Conservation (phyloP, 2,888 invertebrate species). For the Oscheius sp. region DNA sequence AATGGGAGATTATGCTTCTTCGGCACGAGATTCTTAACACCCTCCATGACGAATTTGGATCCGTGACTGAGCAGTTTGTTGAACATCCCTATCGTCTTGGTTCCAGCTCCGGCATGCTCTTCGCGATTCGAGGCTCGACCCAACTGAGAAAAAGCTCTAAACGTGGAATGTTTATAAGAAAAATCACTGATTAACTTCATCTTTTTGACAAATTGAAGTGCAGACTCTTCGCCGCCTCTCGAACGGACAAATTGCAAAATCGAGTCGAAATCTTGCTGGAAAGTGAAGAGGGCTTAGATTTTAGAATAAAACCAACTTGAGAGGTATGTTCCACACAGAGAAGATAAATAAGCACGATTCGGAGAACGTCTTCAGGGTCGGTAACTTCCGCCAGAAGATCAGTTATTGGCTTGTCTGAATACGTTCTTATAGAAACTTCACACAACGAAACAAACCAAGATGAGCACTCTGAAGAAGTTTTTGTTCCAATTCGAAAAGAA, state of each 20-base stretch:
- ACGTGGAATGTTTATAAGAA: not conserved
- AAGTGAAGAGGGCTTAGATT: not conserved
- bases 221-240: constrained; percentile 62
- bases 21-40: constrained; percentile 86
- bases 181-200: constrained; percentile 40
- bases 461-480: constrained; percentile 85
- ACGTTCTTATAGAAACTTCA: not conserved
- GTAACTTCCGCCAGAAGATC: constrained; percentile 51
- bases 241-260: constrained; percentile 54
- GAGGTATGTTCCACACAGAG: constrained; percentile 45
- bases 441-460: constrained; percentile 74
- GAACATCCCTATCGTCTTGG: constrained; percentile 93
- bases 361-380: constrained; percentile 62
- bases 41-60: constrained; percentile 99
- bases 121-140: constrained; percentile 72
- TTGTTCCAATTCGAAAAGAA: constrained; percentile 96
- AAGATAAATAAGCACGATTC: constrained; percentile 66
- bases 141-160: constrained; percentile 56
- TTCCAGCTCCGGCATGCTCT: constrained; percentile 85
- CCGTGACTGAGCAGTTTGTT: constrained; percentile 96
- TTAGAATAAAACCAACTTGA: constrained; percentile 4
- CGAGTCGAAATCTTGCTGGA: constrained; percentile 59
- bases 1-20: constrained; percentile 83
- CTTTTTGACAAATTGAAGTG: constrained; percentile 66
- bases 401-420: constrained; percentile 58